Conservation (phyloP, 53 echinoderm and acorn worm species). For the Actinopyga echinites region DNA sequence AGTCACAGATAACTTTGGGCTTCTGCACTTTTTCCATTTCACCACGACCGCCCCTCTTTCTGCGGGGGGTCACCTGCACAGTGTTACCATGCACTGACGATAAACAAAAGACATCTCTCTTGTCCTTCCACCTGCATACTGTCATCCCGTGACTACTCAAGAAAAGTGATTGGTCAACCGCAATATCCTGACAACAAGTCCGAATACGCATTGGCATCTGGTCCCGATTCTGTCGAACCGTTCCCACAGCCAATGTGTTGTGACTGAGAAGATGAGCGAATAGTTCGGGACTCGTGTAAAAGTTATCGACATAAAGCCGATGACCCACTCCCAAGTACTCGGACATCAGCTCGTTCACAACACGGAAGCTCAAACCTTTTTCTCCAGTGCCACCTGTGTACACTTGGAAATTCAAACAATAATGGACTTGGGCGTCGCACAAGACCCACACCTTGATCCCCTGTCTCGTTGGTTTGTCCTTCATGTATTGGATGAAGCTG, state of each 20-base stretch:
- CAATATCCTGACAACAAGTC: neutral
- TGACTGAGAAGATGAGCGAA: constrained; percentile 1
- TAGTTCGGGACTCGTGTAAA: constrained; percentile 19
- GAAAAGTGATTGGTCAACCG: neutral
- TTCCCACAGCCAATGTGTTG: constrained; percentile 38
- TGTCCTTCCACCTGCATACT: constrained; percentile 41
- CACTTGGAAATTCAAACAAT: constrained; percentile 1
- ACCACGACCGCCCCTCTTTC: constrained; percentile 9
- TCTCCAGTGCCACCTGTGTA: constrained; percentile 43
- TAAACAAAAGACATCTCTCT: constrained; percentile 33
- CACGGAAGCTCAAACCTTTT: constrained; percentile 31
- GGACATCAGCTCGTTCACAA: constrained; percentile 29
- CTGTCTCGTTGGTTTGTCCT: constrained; percentile 23
- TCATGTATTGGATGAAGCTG: constrained; percentile 25
- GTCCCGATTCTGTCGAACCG: constrained; percentile 9
- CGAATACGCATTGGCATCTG: constrained; percentile 8
- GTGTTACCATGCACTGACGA: constrained; percentile 36
- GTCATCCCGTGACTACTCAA: constrained; percentile 12
- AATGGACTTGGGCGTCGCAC: constrained; percentile 1
- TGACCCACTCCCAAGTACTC: constrained; percentile 15
- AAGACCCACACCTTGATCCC: constrained; percentile 15
- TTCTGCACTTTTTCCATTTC: neutral
- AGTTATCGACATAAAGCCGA: constrained; percentile 25
- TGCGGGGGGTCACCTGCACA: neutral
- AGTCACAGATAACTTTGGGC: no score